Base-by-base conservation (phyloP, 2,797 vertebrate species). In the Ficedula albicollis region DNA sequence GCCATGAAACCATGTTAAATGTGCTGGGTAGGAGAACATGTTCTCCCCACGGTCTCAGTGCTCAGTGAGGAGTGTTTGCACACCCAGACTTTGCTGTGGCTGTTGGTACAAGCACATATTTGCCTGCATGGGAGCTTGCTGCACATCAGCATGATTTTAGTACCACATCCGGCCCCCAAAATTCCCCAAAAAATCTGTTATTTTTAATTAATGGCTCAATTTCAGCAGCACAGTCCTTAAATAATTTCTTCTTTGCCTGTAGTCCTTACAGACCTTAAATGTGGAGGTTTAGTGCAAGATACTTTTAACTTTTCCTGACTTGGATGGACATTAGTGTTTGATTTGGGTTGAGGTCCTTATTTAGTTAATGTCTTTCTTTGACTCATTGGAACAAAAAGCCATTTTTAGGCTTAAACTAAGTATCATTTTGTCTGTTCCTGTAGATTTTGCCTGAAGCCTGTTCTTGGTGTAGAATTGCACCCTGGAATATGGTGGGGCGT, bases 291-390 rank as follows among this genome's bases (percentile, higher is more conserved):
- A 13, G 18, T 86, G 66, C 54, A 36, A 82, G 67, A 51, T 60
- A 4, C 46, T 69, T 79, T 13, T 20, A 15, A 30, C 15, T 51
- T 81, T 63, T 56, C 41, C 32, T 69, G 23, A 36, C 26, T 44
- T 46, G 56, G 55, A 52, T 89, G 58, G 62, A 73, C 39, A 41
- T 79, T 34, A 1, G 8, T 26, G 52, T 44, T 5, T 74, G 69
- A n/a, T 91, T 77, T 88, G 62, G 52, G 52, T 72, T 44, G 58
- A 96, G 82, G 89, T 92, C 76, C 43, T 69, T 75, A 25, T 43
- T 91, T 80, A 72, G 81, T 77, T 70, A 20, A 49, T 39, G 54
- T 52, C 51, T 83, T 77, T 80, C 26, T 83, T 79, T 89, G 54
- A 80, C 60, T 52, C 49, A 30, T 84, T 73, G 74, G 32, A 74